Evolutionary conservation across 2,797 vertebrate species (phyloP).

Genomic region (Hydrocynus forskahlii): DNA sequence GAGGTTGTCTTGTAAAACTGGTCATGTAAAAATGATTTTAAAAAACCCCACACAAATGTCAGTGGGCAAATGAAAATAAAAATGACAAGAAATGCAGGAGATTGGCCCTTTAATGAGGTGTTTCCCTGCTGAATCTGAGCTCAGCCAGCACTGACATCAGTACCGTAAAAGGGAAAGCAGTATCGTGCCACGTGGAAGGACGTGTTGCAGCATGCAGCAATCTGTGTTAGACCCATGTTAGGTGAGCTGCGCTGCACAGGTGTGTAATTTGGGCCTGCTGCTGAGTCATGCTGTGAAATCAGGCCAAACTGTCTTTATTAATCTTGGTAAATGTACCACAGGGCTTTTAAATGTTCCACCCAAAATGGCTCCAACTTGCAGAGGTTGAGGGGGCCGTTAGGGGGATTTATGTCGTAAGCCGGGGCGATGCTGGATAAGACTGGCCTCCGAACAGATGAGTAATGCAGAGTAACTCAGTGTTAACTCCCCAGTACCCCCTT

Average conservation of each 20-base stretch:
- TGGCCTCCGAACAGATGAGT: conserved; percentile 53
- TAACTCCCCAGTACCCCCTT: conserved; percentile 67
- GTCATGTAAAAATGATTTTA: too few species aligned
- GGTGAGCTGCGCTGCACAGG: conserved; percentile 40
- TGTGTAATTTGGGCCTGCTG: conserved; percentile 40
- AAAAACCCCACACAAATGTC: too few species aligned
- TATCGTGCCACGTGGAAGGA: too few species aligned
- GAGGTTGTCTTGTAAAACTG: too few species aligned
- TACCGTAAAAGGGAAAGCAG: too few species aligned
- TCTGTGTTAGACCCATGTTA: conserved; percentile 23
- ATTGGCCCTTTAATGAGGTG: too few species aligned
- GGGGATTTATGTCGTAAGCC: conserved; percentile 44
- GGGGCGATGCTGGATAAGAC: conserved; percentile 30
- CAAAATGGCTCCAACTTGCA: conserved; percentile 9
- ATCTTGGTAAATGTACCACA: conserved; percentile 23
- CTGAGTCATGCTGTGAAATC: conserved; percentile 25
- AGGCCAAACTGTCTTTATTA: conserved; percentile 31
- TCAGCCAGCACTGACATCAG: too few species aligned
- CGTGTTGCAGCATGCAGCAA: not conserved
- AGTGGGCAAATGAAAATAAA: too few species aligned
- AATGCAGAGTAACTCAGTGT: conserved; percentile 66
- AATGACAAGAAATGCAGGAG: too few species aligned
- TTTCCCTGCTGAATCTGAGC: too few species aligned
- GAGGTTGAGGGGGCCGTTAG: conserved; percentile 22
- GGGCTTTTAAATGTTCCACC: conserved; percentile 3